Evolutionary conservation across 2,797 vertebrate species (phyloP), one percentile per base, ranked within the genome.

Genomic region (Aselliscus stoliczkanus): DNA sequence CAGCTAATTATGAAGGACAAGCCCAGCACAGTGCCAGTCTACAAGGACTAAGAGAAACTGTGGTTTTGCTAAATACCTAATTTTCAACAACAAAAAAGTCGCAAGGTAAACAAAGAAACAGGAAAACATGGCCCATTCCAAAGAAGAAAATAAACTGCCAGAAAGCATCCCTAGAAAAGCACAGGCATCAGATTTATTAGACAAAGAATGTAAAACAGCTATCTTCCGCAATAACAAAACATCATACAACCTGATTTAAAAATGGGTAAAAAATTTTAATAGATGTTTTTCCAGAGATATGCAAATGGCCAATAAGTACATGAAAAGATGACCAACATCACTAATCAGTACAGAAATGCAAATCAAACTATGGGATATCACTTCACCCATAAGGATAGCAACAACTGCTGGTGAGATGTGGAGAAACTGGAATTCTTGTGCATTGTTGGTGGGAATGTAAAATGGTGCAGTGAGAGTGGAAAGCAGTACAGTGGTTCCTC

Each of bases 191-290:
- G 31, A 75, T 62, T 85, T 84, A 31, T 20, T 27, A 65, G 29
- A n/a, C 52, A 87, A 90, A 90, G 77, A 92, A 44, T 67, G 31
- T 90, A 75, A 81, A 88, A 84, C 12, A 92, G 62, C 39, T 70
- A 11, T 76, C 25, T 23, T 60, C 27, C 34, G 60, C 56, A 69
- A 88, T 25, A 93, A 37, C 50, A 67, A n/a, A 89, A 83, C 9
- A 58, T 72, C 62, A 81, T 1, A 93, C 13, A 86, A 65, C 11
- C 29, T 54, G 65, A 50, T 87, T 86, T n/a, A 72, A 90, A 89
- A 77, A 58, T 3, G 25, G 73, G 9, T 34, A 29, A 75, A 93
- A 44, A 1, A 56, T 37, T 25, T 62, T 7, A 93, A 56, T 21
- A 86, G 52, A 70, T 0, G 2, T 47, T 80, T 92, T 69, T 69